phyloP scores from a whole-genome alignment of 2,797 vertebrate species.

The Rousettus madagascariensis region DNA sequence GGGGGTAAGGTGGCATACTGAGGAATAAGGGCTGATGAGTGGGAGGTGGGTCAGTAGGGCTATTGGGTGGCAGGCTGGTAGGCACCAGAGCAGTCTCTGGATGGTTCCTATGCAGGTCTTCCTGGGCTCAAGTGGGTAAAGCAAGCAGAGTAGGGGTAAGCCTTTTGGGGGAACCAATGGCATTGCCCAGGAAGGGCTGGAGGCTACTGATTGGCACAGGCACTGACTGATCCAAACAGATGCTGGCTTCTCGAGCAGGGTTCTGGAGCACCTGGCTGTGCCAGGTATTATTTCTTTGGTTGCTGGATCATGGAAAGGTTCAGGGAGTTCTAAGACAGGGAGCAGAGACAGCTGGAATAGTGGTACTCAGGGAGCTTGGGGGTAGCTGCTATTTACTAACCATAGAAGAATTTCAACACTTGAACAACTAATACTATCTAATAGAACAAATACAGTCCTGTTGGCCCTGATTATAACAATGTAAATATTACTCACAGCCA shows the following conservation, averaged over 20 bases:
- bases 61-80: background rate
- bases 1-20: background rate
- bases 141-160: background rate
- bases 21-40: background rate
- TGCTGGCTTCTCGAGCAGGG: background rate
- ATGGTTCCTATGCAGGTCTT: background rate
- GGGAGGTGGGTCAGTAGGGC: background rate
- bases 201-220: background rate
- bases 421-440: background rate
- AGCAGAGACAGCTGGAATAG: background rate
- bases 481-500: conserved; percentile 11
- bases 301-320: background rate
- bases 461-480: background rate
- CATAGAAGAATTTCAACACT: background rate
- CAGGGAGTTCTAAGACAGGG: background rate
- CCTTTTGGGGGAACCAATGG: background rate
- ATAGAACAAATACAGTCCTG: background rate
- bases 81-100: background rate
- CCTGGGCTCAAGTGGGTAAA: background rate
- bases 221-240: background rate
- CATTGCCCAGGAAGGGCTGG: background rate
- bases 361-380: background rate
- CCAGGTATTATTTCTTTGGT: background rate
- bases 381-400: background rate
- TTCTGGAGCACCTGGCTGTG: background rate